Evolutionary conservation across 2,113 vertebrate genomes (phyloP), one percentile per base, ranked within the genome.

Genomic region (Empidonax traillii): DNA sequence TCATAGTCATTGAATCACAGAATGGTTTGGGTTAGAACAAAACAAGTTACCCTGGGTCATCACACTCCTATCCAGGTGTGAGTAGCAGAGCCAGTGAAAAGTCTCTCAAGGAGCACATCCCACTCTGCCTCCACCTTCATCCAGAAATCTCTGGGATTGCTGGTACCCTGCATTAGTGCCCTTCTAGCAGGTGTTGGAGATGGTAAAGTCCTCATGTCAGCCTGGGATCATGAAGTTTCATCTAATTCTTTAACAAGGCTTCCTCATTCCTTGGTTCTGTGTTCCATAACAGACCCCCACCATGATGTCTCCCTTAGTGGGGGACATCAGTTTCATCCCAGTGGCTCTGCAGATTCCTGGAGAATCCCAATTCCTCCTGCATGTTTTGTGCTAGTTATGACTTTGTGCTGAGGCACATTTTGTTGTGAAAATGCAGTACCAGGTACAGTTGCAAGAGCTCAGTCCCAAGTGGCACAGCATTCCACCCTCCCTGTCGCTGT

Each of bases 1-100:
- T 67, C 43, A 23, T 7, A 55, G 25, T 18, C 39, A 18, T 31
- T n/a, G 44, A 44, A 59, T 39, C 22, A 11, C 7, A 23, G 28
- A 22, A 46, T 53, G 28, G 5, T 31, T 47, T 68, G 55, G 20
- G 6, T 5, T 6, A 5, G 4, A 8, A 12, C 78, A 69, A 18
- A 84, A 6, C 41, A 22, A 22, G 46, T 55, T 61, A 11, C 30
- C 23, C 9, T 44, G n/a, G 13, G 24, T 46, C 17, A 46, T 27
- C 43, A 4, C 0, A 0, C 44, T 80, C 43, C 31, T 44, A 14
- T 35, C 0, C 3, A 68, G 56, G 15, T 33, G 12, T 18, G 47
- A 79, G 75, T 25, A 62, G 69, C 41, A 44, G 51, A 78, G 33
- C 23, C 68, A 44, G 19, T 4, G 3, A 49, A 23, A 75, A 39